Percentiles rank a stretch among this genome's conserved stretches.
phyloP scores from a whole-genome alignment of 2,113 vertebrate genomes.

The Dipodomys stephensi region DNA sequence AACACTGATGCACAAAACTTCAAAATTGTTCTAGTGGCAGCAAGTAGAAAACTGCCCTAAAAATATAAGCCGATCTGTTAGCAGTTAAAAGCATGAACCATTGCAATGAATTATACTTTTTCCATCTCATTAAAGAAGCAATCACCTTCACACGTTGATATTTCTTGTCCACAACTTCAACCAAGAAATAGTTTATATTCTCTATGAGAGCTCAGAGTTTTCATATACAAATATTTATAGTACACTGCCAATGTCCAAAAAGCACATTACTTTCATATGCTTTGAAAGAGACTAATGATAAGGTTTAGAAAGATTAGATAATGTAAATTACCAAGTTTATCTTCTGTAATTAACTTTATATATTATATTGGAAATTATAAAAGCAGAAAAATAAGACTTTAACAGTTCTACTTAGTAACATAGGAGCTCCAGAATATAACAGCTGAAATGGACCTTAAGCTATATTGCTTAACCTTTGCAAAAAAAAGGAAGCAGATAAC shows the following conservation, averaged over 20 bases:
- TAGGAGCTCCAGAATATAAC: not conserved
- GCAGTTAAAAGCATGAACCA: not conserved
- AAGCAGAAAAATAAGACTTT: constrained; percentile 32
- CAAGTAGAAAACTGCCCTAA: not conserved
- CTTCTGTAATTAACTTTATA: constrained; percentile 13
- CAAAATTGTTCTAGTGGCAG: not conserved
- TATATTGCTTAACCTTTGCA: not conserved
- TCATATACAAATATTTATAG: not conserved
- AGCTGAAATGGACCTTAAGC: not conserved
- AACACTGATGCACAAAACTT: constrained; percentile 29
- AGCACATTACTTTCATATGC: constrained; percentile 20
- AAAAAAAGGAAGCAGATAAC: not conserved
- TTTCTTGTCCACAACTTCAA: constrained; percentile 15
- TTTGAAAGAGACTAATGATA: not conserved
- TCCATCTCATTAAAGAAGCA: not conserved
- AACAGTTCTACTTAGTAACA: not conserved
- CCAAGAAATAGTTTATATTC: constrained; percentile 1
- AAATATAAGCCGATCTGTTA: not conserved
- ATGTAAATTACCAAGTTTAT: constrained; percentile 7
- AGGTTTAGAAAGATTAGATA: not conserved
- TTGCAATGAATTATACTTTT: not conserved
- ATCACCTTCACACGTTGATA: not conserved
- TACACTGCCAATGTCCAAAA: not conserved
- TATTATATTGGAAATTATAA: constrained; percentile 18
- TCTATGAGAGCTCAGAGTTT: not conserved